Evolutionary conservation across 2,113 vertebrate species (phyloP), one percentile per base, ranked within the genome.

Genomic region (Phocoena sinus): DNA sequence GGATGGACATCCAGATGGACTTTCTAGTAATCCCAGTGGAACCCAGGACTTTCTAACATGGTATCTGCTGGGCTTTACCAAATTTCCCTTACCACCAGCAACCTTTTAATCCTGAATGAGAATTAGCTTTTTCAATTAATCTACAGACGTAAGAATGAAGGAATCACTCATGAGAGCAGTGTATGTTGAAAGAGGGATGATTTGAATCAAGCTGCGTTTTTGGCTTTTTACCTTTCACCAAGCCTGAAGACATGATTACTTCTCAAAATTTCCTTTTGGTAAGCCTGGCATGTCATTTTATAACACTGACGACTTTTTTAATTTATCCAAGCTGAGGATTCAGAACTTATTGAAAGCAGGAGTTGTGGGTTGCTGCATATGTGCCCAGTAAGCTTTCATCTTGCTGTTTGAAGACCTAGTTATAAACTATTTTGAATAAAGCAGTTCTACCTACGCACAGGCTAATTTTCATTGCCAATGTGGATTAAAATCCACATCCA

Each of bases 261-360:
- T 97, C 73, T 2, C 97, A 21, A 28, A 76, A 14, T 89, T 94
- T 84, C 41, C 60, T 96, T 96, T 83, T 79, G 91, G 47, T 11
- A 67, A 88, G 44, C 3, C n/a, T 67, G 73, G 65, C 7, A 25
- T 53, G 23, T 3, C 8, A 56, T 89, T 92, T 90, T 38, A 76
- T 28, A 63, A 20, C 15, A 36, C 6, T 38, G 10, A 58, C 33
- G 1, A 89, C 95, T 77, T 91, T 18, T 11, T 82, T 36, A 63
- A 84, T 4, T 56, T 88, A 62, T 38, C 82, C 84, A 93, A 94
- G 23, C 44, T 53, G 80, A 77, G 38, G 23, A 18, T 3, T 71
- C 93, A 9, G 31, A 26, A 77, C 31, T 67, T 15, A 81, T 60
- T 82, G 47, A 36, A 81, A 13, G 84, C 63, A 79, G 95, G 85